A percentile compares a stretch with the other conserved stretches of the same genome.
Conservation (phyloP, 2,797 vertebrate species). For the Perodicticus potto region DNA sequence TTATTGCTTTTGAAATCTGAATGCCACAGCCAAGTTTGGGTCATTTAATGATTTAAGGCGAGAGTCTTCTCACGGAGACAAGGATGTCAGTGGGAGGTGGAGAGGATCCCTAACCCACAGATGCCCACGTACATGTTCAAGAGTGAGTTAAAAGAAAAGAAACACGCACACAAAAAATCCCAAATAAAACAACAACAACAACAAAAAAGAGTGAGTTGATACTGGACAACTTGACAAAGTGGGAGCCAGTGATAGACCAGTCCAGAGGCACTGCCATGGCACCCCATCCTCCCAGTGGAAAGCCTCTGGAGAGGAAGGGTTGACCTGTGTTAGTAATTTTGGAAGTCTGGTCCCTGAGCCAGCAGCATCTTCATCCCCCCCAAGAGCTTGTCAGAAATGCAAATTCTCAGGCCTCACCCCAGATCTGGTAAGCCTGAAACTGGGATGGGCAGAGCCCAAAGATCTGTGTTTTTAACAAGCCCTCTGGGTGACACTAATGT, state of each 20-base stretch:
- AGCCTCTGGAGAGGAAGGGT: neutral
- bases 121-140: neutral
- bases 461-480: neutral
- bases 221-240: neutral
- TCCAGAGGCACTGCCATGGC: neutral
- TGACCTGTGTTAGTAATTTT: neutral
- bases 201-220: neutral
- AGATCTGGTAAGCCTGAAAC: neutral
- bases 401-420: neutral
- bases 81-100: neutral
- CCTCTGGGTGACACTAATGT: no score
- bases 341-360: neutral
- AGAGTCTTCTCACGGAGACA: neutral
- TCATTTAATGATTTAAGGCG: neutral
- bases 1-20: conserved; percentile 13
- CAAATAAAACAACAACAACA: no score
- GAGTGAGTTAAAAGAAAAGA: no score
- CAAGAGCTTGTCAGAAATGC: neutral
- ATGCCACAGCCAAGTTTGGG: neutral
- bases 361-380: neutral
- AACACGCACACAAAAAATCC: no score
- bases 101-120: neutral
- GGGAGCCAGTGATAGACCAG: accelerated
- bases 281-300: neutral
- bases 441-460: neutral